Evolutionary conservation across 2,797 vertebrate genomes (phyloP).

Genomic region (Smutsia temminckii): DNA sequence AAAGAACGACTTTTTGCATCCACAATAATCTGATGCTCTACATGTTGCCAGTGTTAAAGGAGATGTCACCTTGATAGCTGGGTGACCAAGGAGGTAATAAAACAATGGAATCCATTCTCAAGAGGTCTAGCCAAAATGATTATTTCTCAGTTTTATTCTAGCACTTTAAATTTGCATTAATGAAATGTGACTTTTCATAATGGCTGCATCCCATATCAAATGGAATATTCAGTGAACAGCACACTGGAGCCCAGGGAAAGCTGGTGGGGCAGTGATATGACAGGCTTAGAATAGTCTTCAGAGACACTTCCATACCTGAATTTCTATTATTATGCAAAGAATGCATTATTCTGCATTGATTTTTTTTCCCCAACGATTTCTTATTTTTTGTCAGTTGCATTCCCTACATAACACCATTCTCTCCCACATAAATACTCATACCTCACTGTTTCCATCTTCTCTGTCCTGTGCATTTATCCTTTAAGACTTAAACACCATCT

Average conservation of each 20-base stretch:
- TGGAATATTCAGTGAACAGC: slow-evolving; percentile 49
- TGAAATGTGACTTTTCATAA: slow-evolving; percentile 58
- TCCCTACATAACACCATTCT: neutral
- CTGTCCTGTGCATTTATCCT: neutral
- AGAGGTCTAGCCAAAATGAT: neutral
- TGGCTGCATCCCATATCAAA: slow-evolving; percentile 13
- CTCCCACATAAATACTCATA: neutral
- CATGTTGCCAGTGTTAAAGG: neutral
- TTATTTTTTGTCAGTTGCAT: neutral
- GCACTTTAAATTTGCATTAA: slow-evolving; percentile 63
- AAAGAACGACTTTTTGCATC: neutral
- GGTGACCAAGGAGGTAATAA: neutral
- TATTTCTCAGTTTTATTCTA: slow-evolving; percentile 57
- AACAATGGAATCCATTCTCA: neutral
- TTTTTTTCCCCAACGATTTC: neutral
- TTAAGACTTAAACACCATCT: neutral
- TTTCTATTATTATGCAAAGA: neutral
- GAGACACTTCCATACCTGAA: neutral
- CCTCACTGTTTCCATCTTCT: neutral
- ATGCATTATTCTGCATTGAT: neutral
- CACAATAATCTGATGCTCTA: neutral
- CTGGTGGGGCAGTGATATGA: neutral
- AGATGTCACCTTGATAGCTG: neutral
- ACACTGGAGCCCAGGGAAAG: slow-evolving; percentile 37
- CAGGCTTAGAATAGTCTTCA: neutral